Evolutionary conservation across 2,888 invertebrate genomes (phyloP), one percentile per base, ranked within the genome.

Genomic region (Prosapia bicincta): DNA sequence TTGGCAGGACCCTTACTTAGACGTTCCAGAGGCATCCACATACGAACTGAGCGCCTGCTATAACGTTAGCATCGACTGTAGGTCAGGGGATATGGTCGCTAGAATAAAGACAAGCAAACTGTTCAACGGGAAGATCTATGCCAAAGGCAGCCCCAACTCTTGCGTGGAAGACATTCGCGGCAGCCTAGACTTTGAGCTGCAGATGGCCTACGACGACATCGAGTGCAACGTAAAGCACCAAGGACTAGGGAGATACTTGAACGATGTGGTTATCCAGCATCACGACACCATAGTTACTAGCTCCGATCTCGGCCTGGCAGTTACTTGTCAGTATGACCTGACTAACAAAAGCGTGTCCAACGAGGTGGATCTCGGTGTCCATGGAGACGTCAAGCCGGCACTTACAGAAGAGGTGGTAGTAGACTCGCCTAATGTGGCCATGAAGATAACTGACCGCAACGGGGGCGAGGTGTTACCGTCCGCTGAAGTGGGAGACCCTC

Each of bases 231-330:
- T 97, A 70, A 92, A 94, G 82, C 94, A 96, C 84, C 95, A 95
- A 83, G 93, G 94, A 76, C 89, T 93, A 78, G 96, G 96, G 80
- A 69, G 92, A 83, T 95, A 94, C 84, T 89, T 95, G 83, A 97
- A 96, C 85, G 97, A 97, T 85, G 95, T 96, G 78, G 94, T 97
- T 75, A 96, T 97, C 82, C 97, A 97, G 84, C 96, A 97, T 86
- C 97, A 97, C 87, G 96, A 96, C 84, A 95, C 95, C 83, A 97
- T 97, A 82, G 96, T 97, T 79, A 97, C 97, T 79, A 95, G 95
- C 79, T 95, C 96, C 71, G 97, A 97, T 89, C 89, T 97, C 82
- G 97, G 97, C 54, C 88, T 97, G 74, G 95, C 96, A 69, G 95
- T 97, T 77, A 95, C 96, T 80, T 97, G 97, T 85, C 96, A 97